These are phyloP conservation scores for Sorex fumeus DNA, from an alignment of 2,113 vertebrate genomes.

Conservation along the genomic window DNA sequence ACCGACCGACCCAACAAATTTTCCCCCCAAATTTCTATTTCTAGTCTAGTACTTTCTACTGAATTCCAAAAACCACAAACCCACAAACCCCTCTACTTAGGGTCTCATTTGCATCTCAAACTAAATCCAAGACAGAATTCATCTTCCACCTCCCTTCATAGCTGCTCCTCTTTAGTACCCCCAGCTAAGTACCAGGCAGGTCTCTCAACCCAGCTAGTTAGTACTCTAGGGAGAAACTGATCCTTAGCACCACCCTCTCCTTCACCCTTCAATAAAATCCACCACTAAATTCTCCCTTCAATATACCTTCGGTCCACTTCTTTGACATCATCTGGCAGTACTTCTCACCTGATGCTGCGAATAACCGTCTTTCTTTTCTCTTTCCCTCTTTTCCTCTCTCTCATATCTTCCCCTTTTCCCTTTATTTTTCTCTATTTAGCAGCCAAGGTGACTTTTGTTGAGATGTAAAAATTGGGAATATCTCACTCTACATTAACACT, in stretches of 20 bases:
- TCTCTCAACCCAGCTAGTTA: background rate
- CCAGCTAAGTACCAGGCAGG: background rate
- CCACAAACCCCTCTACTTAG: background rate
- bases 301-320: background rate
- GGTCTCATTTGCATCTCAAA: background rate
- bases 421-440: background rate
- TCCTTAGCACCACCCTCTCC: background rate
- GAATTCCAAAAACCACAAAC: background rate
- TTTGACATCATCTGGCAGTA: background rate
- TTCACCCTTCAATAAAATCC: background rate
- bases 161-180: background rate
- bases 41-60: conserved; percentile 38
- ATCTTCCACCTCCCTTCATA: background rate
- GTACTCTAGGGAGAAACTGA: background rate
- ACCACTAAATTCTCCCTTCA: background rate
- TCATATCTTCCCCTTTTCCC: too few relatives aligned
- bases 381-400: too few relatives aligned
- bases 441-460: background rate
- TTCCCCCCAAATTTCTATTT: background rate
- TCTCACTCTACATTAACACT: conserved; percentile 5
- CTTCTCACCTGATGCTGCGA: background rate
- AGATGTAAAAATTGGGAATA: conserved; percentile 27
- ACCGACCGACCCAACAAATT: background rate
- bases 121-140: background rate
- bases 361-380: background rate